Percentiles rank a stretch among this genome's conserved stretches.
Evolutionary conservation across 2,113 vertebrate species (phyloP).

Genomic region (Potamarius usumacintae): DNA sequence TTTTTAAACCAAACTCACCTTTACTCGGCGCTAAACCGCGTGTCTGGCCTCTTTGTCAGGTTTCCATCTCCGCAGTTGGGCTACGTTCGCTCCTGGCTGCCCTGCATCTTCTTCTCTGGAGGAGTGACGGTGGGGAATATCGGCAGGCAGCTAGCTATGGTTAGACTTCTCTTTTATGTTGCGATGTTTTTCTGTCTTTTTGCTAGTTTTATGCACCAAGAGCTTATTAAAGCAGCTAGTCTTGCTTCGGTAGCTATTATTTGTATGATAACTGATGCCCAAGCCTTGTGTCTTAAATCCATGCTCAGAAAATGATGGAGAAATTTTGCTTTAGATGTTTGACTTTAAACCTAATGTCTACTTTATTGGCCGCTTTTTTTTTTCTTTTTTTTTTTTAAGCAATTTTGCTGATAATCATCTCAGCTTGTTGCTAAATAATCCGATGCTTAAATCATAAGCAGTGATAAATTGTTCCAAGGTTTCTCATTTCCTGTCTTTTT

Average conservation of each 20-base stretch:
- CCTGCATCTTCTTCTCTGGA: conserved; percentile 98
- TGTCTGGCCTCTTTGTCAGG: conserved; percentile 67
- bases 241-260: no score
- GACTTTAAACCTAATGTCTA: no score
- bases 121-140: conserved; percentile 98
- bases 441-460: background rate
- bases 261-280: no score
- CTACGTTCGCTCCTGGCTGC: conserved; percentile 97
- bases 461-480: background rate
- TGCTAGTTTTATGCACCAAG: no score
- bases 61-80: conserved; percentile 95
- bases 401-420: background rate
- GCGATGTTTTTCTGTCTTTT: background rate
- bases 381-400: no score
- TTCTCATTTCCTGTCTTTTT: background rate
- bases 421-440: background rate
- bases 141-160: conserved; percentile 95
- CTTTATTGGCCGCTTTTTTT: no score
- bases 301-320: background rate
- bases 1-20: background rate
- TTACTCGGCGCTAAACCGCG: background rate
- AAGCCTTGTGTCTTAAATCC: no score
- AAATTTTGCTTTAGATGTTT: background rate
- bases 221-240: no score
- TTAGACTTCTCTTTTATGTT: conserved; percentile 57